phyloP scores from a whole-genome alignment of 1,140 invertebrate species.

The Zaprionus africanus region DNA sequence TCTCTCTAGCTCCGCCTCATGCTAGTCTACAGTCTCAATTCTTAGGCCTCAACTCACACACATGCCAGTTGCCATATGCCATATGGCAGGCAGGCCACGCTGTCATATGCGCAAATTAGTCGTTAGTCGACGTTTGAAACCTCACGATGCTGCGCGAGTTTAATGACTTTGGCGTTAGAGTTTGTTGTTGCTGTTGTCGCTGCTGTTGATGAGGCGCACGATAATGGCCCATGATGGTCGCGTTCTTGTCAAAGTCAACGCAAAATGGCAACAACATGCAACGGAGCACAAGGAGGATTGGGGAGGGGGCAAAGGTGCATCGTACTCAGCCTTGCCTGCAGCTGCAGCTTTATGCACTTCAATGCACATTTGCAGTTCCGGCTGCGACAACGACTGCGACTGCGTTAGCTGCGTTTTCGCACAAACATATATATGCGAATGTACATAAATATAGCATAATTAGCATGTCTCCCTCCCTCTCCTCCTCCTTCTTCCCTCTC shows the following conservation, averaged over 20 bases:
- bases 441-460: conserved; percentile 74
- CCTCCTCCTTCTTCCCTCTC: conserved; percentile 10
- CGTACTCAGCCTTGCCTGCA: conserved; percentile 5
- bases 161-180: conserved; percentile 78
- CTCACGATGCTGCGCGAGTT: conserved; percentile 62
- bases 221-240: conserved; percentile 77
- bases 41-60: conserved; percentile 16
- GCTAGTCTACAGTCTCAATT: background rate
- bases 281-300: background rate
- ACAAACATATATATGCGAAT: conserved; percentile 14
- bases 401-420: conserved; percentile 34
- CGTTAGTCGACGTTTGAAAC: conserved; percentile 68
- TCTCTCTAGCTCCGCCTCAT: conserved; percentile 10
- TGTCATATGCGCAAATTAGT: conserved; percentile 81
- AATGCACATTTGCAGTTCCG: conserved; percentile 48
- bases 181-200: conserved; percentile 46
- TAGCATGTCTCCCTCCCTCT: conserved; percentile 57
- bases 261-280: conserved; percentile 57
- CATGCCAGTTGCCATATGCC: conserved; percentile 12
- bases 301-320: background rate
- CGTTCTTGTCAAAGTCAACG: conserved; percentile 77
- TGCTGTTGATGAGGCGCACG: conserved; percentile 75
- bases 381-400: conserved; percentile 22
- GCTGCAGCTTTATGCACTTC: conserved; percentile 40
- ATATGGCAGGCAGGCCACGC: conserved; percentile 61